These are phyloP conservation scores for Pseudorhiza aurosa DNA, from an alignment of 30 jellyfish, hydroid and myxozoan genomes.

Conservation along the genomic window DNA sequence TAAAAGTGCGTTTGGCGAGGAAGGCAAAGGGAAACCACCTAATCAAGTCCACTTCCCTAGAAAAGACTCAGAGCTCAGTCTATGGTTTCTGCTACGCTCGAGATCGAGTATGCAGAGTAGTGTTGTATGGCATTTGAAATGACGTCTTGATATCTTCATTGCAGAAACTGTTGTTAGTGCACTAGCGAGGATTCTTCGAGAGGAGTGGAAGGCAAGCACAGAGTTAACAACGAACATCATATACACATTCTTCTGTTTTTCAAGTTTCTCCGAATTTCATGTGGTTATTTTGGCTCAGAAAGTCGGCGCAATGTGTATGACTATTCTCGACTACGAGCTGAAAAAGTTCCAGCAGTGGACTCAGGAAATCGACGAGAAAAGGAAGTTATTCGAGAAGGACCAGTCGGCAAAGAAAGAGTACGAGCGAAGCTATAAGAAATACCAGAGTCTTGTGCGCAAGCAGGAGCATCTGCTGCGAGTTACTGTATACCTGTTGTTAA, in stretches of 20 bases:
- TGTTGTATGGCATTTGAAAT: no score
- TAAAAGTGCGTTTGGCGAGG: no score
- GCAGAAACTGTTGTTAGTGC: slow-evolving; percentile 97
- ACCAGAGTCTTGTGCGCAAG: slow-evolving; percentile 74
- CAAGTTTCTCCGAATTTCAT: slow-evolving; percentile 97
- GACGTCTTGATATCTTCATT: background rate
- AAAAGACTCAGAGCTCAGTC: no score
- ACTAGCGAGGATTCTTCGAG: slow-evolving; percentile 88
- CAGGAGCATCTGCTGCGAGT: slow-evolving; percentile 98
- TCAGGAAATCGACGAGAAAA: slow-evolving; percentile 85
- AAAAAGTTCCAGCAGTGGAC: slow-evolving; percentile 89
- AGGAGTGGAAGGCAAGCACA: slow-evolving; percentile 97
- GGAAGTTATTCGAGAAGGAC: slow-evolving; percentile 65
- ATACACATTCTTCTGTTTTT: slow-evolving; percentile 97
- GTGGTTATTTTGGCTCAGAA: slow-evolving; percentile 80
- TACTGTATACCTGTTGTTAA: slow-evolving; percentile 88
- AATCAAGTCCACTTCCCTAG: no score
- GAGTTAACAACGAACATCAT: slow-evolving; percentile 94
- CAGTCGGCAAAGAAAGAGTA: slow-evolving; percentile 83
- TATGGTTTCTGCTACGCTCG: no score
- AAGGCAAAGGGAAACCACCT: no score
- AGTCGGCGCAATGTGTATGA: slow-evolving; percentile 96
- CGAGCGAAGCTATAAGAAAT: slow-evolving; percentile 90
- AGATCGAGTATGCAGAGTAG: no score
- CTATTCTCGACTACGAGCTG: slow-evolving; percentile 82